Evolutionary conservation across 2,113 vertebrate species (phyloP).

Genomic region (Cyphomyrus discorhynchus): DNA sequence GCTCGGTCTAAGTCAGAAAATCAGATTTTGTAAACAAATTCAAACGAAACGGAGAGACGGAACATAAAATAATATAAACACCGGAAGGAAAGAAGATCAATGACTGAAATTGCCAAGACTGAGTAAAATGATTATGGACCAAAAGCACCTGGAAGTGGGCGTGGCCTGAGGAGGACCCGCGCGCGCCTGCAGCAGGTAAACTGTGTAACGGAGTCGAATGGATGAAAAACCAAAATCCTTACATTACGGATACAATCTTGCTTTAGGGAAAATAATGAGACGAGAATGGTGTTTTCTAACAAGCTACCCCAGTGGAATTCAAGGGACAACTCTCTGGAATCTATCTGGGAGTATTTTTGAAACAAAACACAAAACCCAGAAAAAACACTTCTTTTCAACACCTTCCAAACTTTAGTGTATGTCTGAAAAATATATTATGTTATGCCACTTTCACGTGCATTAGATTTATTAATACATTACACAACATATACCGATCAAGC

Average conservation of each 20-base stretch:
- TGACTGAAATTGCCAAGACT: not conserved
- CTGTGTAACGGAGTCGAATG: not conserved
- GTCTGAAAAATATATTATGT: not conserved
- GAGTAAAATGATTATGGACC: not conserved
- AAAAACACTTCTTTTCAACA: not conserved
- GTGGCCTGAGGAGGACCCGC: not conserved
- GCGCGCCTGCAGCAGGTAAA: not conserved
- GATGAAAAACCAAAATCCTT: conserved; percentile 42
- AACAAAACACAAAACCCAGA: not conserved
- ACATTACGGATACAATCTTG: conserved; percentile 48
- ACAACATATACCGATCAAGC: conserved; percentile 13
- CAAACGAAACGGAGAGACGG: not conserved
- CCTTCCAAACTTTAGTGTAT: not conserved
- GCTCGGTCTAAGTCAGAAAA: not conserved
- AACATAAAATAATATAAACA: not conserved
- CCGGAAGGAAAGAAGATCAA: not conserved
- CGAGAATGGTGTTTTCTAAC: not conserved
- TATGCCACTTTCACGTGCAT: conserved; percentile 7
- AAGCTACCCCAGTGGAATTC: not conserved
- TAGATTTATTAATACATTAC: not conserved
- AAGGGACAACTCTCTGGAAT: not conserved
- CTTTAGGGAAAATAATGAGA: conserved; percentile 57
- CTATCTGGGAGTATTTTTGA: not conserved
- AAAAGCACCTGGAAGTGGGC: not conserved
- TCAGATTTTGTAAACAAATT: not conserved